Evolutionary conservation across 2,888 invertebrate species (phyloP).

Genomic region (Amiota minor): DNA sequence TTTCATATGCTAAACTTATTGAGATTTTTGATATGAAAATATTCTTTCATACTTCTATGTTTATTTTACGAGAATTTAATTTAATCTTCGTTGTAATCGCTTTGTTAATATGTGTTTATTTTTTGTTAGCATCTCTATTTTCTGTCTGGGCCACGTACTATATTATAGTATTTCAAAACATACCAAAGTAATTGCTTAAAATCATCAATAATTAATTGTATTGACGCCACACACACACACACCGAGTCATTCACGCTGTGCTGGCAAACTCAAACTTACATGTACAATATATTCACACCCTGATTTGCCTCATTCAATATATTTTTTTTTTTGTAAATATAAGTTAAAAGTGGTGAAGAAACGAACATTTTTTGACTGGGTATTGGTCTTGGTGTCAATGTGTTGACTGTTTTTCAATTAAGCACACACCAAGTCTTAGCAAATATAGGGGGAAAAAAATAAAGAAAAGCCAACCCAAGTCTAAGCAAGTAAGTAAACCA

Average conservation of each 20-base stretch:
- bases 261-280: no score
- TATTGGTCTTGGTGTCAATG: slow-evolving; percentile 28
- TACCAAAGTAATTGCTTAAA: slow-evolving; percentile 47
- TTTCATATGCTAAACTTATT: no score
- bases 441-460: no score
- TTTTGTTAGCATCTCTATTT: slow-evolving; percentile 28
- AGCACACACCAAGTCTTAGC: slow-evolving; percentile 34
- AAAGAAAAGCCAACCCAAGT: background rate
- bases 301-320: no score
- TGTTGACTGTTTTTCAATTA: slow-evolving; percentile 57
- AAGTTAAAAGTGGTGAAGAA: no score
- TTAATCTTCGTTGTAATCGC: no score
- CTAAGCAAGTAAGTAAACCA: slow-evolving; percentile 28
- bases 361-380: background rate
- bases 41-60: no score
- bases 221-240: slow-evolving; percentile 1
- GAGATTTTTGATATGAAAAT: no score
- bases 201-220: slow-evolving; percentile 57
- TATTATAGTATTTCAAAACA: no score
- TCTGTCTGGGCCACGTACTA: slow-evolving; percentile 11
- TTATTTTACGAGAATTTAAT: no score
- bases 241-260: background rate
- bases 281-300: no score
- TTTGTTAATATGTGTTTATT: slow-evolving; percentile 14
- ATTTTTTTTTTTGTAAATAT: no score